These are phyloP conservation scores for Capitella teleta DNA, from an alignment of 1,140 invertebrate genomes.

Conservation along the genomic window DNA sequence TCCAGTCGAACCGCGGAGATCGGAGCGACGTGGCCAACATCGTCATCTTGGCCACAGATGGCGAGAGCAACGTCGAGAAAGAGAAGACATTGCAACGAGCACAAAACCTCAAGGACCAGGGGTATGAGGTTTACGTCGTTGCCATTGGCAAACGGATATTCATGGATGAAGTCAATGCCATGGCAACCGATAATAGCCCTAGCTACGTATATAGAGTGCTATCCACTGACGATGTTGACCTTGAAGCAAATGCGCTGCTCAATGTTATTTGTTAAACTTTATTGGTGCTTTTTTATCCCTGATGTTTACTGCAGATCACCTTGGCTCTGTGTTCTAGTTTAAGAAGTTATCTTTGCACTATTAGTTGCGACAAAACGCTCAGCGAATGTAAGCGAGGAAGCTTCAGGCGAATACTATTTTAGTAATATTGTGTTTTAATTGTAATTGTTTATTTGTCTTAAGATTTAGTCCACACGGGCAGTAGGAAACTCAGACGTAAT, in stretches of 20 bases:
- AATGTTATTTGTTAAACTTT: not conserved
- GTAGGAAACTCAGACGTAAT: no score
- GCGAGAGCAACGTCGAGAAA: conserved; percentile 20
- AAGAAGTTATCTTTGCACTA: no score
- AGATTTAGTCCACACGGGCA: no score
- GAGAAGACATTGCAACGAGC: conserved; percentile 4
- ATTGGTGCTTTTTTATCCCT: no score
- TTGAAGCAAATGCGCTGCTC: not conserved
- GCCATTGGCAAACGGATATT: conserved; percentile 4
- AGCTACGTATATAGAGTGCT: not conserved
- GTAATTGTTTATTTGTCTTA: no score
- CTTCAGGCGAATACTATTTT: no score
- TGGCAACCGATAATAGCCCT: not conserved
- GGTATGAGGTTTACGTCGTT: not conserved
- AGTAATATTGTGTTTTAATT: no score
- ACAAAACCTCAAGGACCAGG: not conserved
- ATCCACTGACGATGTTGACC: not conserved
- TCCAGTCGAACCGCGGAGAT: conserved; percentile 7
- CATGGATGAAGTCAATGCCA: conserved; percentile 4
- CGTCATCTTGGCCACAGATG: conserved; percentile 20
- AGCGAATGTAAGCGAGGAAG: no score
- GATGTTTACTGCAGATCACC: no score
- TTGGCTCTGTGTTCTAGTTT: no score
- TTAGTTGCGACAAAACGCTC: no score
- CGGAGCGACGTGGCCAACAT: not conserved